These are phyloP conservation scores for Heliconius ethilla DNA, from an alignment of 2,888 invertebrate genomes.

Conservation along the genomic window DNA sequence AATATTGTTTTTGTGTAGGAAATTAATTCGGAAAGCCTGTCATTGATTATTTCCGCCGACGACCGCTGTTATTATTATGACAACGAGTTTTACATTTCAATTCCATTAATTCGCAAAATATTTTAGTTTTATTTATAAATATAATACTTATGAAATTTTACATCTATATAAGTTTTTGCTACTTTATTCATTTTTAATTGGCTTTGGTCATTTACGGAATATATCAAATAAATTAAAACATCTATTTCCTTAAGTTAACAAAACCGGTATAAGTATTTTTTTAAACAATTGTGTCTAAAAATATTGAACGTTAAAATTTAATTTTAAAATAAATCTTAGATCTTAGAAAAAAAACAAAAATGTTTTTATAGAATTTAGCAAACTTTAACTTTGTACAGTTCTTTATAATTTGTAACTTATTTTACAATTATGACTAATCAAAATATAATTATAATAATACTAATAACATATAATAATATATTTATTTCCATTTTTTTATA, in stretches of 20 bases:
- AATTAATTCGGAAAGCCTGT: conserved; percentile 42
- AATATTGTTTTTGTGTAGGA: conserved; percentile 30
- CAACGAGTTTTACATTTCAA: conserved; percentile 8
- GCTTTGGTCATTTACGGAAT: not conserved
- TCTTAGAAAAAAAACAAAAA: too few relatives aligned
- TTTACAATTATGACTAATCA: too few relatives aligned
- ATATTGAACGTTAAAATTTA: not conserved
- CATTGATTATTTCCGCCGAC: conserved; percentile 42
- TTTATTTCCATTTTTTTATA: too few relatives aligned
- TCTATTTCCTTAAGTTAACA: not conserved
- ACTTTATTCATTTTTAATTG: not conserved
- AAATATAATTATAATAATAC: too few relatives aligned
- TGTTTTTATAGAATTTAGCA: too few relatives aligned
- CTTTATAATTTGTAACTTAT: too few relatives aligned
- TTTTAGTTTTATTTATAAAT: conserved; percentile 1
- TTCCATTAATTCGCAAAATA: not conserved
- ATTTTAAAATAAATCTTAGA: too few relatives aligned
- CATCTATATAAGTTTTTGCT: not conserved
- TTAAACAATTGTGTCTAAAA: not conserved
- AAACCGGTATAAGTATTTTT: not conserved
- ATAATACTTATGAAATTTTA: not conserved
- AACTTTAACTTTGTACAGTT: too few relatives aligned
- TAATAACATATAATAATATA: too few relatives aligned
- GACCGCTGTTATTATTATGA: conserved; percentile 13
- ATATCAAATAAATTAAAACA: not conserved